Percentiles rank a stretch among this genome's conserved stretches.
Evolutionary conservation across 2,113 vertebrate species (phyloP).

Genomic region (Leucopternis melanops): DNA sequence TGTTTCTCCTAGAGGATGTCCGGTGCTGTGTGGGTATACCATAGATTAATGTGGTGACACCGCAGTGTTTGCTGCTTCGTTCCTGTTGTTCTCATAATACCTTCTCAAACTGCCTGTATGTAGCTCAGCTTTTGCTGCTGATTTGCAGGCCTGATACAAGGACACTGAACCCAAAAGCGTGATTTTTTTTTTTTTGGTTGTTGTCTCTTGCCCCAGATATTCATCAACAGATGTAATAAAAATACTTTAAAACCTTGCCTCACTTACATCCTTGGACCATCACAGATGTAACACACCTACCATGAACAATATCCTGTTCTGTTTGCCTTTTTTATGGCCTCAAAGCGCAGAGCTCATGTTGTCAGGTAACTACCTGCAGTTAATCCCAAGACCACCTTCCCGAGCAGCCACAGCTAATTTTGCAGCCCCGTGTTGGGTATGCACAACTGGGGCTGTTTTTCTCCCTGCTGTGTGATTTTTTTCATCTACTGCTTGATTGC

Average conservation of each 20-base stretch:
- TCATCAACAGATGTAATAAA: neutral
- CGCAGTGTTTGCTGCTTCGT: neutral
- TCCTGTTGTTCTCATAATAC: neutral
- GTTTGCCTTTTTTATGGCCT: neutral
- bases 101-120: neutral
- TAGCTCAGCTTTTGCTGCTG: neutral
- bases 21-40: neutral
- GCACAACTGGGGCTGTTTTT: neutral
- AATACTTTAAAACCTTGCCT: neutral
- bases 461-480: neutral
- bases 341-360: accelerated
- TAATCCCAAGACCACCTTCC: neutral
- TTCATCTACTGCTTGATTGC: neutral
- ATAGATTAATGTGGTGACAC: neutral
- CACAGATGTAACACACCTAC: neutral
- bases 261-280: neutral
- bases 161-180: accelerated
- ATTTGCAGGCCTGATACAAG: neutral
- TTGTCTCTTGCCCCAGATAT: neutral
- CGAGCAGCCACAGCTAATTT: neutral
- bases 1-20: neutral
- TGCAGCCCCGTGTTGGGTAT: neutral
- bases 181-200: neutral
- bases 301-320: neutral
- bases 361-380: neutral